Evolutionary conservation across 2,797 vertebrate genomes (phyloP).

Genomic region (Artibeus lituratus): DNA sequence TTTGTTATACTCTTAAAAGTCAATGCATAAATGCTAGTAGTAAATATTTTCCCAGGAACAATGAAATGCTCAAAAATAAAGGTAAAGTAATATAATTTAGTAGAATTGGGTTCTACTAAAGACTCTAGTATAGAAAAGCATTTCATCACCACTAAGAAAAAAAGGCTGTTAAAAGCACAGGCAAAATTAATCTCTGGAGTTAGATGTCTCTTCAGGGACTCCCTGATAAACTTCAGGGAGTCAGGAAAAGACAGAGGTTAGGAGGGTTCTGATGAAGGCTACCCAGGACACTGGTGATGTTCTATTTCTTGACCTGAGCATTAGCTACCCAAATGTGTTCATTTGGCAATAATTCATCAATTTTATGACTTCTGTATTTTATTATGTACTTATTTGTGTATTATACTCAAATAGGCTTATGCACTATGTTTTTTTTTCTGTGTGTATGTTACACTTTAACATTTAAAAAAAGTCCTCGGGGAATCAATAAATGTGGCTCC

Average conservation of each 20-base stretch:
- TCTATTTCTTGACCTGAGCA: not conserved
- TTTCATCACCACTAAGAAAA: not conserved
- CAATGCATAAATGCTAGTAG: not conserved
- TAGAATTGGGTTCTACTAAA: not conserved
- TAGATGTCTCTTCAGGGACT: not conserved
- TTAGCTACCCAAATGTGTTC: not conserved
- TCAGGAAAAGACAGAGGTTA: not conserved
- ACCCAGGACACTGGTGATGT: not conserved
- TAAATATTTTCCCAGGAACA: conserved; percentile 21
- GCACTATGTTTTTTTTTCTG: not conserved
- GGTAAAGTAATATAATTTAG: not conserved
- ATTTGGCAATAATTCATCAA: not conserved
- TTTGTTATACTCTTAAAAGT: not conserved
- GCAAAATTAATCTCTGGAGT: not conserved
- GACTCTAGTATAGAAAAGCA: not conserved
- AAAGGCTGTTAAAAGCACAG: not conserved
- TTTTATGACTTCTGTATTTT: not conserved
- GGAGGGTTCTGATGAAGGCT: not conserved
- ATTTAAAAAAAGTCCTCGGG: not conserved
- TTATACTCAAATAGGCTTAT: not conserved
- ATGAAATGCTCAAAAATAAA: conserved; percentile 48
- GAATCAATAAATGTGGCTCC: not conserved
- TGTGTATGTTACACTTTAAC: not conserved
- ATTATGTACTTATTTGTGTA: not conserved
- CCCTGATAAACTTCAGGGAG: not conserved